Percentiles rank a stretch among this genome's conserved stretches.
Conservation (phyloP, 2,797 vertebrate species). For the Enteromius unitaeniatus region DNA sequence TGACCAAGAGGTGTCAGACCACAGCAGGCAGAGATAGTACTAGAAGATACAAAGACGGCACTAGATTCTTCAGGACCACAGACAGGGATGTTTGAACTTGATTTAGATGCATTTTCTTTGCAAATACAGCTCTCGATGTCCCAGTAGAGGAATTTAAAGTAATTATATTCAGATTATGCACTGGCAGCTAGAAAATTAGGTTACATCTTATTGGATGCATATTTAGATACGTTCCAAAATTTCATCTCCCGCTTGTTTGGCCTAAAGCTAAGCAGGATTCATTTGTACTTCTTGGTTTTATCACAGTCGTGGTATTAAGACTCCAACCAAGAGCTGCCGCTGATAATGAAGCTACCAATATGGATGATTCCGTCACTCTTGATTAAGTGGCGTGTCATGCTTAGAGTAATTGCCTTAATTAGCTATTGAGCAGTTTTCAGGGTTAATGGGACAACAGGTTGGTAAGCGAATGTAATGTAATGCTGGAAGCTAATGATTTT, state of each 20-base stretch:
- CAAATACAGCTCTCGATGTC: slow-evolving; percentile 3
- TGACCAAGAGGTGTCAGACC: slow-evolving; percentile 76
- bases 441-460: slow-evolving; percentile 91
- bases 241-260: slow-evolving; percentile 14
- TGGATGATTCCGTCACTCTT: slow-evolving; percentile 79
- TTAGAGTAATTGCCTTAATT: slow-evolving; percentile 95
- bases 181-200: slow-evolving; percentile 19
- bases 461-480: slow-evolving; percentile 90
- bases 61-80: slow-evolving; percentile 66
- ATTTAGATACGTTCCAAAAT: slow-evolving; percentile 21
- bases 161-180: slow-evolving; percentile 23
- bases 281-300: background rate
- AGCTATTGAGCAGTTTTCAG: slow-evolving; percentile 92
- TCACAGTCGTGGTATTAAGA: slow-evolving; percentile 5
- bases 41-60: slow-evolving; percentile 46
- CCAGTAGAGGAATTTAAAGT: slow-evolving; percentile 19
- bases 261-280: slow-evolving; percentile 26
- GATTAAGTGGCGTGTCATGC: slow-evolving; percentile 85
- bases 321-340: slow-evolving; percentile 67
- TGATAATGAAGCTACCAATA: slow-evolving; percentile 81
- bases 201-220: slow-evolving; percentile 26
- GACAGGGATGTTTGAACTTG: slow-evolving; percentile 61
- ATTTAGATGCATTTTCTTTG: slow-evolving; percentile 20
- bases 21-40: slow-evolving; percentile 32
- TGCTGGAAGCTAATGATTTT: slow-evolving; percentile 91